Conservation (phyloP, 2,797 vertebrate genomes). For the Xerus rutilus region DNA sequence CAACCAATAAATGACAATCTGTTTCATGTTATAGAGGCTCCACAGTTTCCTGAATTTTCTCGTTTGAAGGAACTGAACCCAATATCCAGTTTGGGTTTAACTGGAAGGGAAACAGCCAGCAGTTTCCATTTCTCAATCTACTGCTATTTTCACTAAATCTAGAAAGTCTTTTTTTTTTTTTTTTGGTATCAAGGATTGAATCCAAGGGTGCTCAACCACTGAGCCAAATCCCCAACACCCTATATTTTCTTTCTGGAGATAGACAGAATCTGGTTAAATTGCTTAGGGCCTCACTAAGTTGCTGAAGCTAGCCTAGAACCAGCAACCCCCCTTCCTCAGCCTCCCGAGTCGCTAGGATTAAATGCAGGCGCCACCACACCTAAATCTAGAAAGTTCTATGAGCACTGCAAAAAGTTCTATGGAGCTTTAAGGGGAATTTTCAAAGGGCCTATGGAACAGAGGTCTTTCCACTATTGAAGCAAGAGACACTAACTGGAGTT, state of each 20-base stretch:
- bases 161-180: no score
- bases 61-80: neutral
- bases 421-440: neutral
- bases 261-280: no score
- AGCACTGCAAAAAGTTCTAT: no score
- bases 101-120: neutral
- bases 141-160: neutral
- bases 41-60: neutral
- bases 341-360: no score
- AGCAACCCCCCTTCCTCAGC: no score
- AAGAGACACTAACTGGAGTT: neutral
- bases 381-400: neutral
- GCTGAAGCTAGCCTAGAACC: no score
- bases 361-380: no score
- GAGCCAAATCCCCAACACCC: no score
- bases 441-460: neutral
- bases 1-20: neutral
- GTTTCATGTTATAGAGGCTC: neutral
- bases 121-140: neutral
- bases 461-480: neutral
- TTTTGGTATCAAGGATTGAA: no score
- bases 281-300: no score
- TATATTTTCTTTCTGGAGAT: no score
- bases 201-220: no score
- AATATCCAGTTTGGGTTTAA: neutral